These are phyloP conservation scores for Temnothorax ravouxi DNA, from an alignment of 2,888 invertebrate species.

Conservation along the genomic window DNA sequence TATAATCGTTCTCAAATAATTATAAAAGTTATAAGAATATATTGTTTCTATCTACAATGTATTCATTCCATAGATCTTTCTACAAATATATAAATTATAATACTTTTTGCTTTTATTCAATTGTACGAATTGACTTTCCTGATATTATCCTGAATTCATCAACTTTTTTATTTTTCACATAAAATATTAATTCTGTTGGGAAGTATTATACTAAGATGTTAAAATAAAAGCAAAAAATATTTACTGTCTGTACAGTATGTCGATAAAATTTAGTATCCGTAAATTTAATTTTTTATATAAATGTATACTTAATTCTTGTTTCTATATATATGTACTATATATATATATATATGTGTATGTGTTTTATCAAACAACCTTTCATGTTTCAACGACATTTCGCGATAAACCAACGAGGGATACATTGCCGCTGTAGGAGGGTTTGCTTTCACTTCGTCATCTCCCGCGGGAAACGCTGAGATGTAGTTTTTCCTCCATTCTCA, in stretches of 20 bases:
- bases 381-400: not conserved
- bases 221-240: not conserved
- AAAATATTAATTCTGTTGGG: constrained; percentile 1
- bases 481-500: not conserved
- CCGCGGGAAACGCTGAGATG: too few species aligned
- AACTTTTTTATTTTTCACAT: not conserved
- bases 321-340: too few species aligned
- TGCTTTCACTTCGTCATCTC: not conserved
- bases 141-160: not conserved
- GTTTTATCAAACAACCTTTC: not conserved
- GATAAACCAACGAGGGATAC: constrained; percentile 1
- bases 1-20: not conserved
- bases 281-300: not conserved
- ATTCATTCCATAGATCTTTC: constrained; percentile 38
- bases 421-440: not conserved
- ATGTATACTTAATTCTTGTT: not conserved
- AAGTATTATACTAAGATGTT: not conserved
- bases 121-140: not conserved
- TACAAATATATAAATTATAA: constrained; percentile 38
- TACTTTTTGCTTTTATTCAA: not conserved
- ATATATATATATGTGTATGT: not conserved
- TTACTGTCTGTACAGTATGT: not conserved
- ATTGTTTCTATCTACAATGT: constrained; percentile 24
- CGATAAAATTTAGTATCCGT: not conserved
- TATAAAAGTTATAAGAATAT: not conserved